Conservation (phyloP, 2,888 invertebrate species). For the Drosophila hamatofila region DNA sequence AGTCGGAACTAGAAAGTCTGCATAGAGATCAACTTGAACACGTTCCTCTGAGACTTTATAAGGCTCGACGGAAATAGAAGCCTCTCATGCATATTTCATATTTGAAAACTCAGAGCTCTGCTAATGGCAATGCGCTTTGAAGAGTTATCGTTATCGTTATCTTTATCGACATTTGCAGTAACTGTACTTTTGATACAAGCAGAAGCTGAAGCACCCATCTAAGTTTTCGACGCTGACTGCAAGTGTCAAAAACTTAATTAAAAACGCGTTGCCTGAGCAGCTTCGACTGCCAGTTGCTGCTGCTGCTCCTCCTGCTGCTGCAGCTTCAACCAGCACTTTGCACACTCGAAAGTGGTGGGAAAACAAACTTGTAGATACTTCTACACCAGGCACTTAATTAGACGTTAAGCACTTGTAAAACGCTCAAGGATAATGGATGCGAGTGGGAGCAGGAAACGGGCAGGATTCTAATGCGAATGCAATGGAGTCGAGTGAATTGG, state of each 20-base stretch:
- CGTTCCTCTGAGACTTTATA: background rate
- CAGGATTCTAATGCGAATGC: conserved; percentile 45
- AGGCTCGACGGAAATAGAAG: background rate
- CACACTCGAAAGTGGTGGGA: conserved; percentile 51
- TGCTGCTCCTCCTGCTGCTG: background rate
- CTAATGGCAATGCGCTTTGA: background rate
- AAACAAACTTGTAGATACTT: conserved; percentile 68
- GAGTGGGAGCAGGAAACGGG: conserved; percentile 32
- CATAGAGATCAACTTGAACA: background rate
- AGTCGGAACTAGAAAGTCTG: background rate
- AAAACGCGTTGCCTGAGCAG: conserved; percentile 62
- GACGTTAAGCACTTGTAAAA: conserved; percentile 81
- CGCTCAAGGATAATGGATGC: conserved; percentile 77
- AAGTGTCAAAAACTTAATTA: conserved; percentile 80
- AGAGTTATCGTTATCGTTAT: conserved; percentile 9
- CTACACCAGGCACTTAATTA: conserved; percentile 75
- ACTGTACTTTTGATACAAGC: conserved; percentile 10
- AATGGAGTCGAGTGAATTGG: conserved; percentile 36
- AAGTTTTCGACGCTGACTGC: conserved; percentile 40
- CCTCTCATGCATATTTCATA: background rate
- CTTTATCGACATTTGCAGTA: conserved; percentile 11
- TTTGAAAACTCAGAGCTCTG: background rate
- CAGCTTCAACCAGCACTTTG: conserved; percentile 17
- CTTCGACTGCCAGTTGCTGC: conserved; percentile 25
- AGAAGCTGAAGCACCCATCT: background rate